Evolutionary conservation across 2,113 vertebrate species (phyloP).

Genomic region (Forbesichthys agassizii): DNA sequence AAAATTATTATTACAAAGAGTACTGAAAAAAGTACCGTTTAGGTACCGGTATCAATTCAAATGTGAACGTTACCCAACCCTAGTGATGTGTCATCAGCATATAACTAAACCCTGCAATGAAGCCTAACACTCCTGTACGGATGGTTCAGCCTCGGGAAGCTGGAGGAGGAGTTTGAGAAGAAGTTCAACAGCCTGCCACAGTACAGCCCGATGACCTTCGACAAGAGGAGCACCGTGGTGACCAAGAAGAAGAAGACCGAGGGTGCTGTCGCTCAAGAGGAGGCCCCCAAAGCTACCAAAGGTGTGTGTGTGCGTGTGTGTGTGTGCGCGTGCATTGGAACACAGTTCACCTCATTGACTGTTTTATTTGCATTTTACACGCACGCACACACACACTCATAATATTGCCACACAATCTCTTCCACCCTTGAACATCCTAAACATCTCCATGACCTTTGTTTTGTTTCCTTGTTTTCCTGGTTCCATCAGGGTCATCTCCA

Average conservation of each 20-base stretch:
- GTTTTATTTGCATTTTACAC: conserved; percentile 1
- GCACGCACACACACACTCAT: not conserved
- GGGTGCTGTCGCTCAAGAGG: conserved; percentile 72
- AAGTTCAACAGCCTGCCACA: conserved; percentile 99
- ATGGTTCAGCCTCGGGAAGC: conserved; percentile 84
- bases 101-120: no score
- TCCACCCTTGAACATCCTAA: not conserved
- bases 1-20: no score
- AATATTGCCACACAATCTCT: no score
- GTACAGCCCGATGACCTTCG: conserved; percentile 93
- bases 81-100: no score
- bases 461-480: conserved; percentile 40
- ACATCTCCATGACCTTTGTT: conserved; percentile 69
- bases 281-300: conserved; percentile 83
- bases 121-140: no score
- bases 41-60: no score
- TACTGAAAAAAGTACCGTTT: no score
- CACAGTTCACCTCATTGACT: conserved; percentile 37
- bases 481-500: conserved; percentile 87
- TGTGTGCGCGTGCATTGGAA: not conserved
- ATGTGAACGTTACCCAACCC: no score
- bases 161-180: conserved; percentile 98
- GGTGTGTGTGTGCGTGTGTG: conserved; percentile 47
- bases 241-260: conserved; percentile 89
- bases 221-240: conserved; percentile 87